These are phyloP conservation scores for Pseudopodoces humilis DNA, from an alignment of 2,113 vertebrate species.

Conservation along the genomic window DNA sequence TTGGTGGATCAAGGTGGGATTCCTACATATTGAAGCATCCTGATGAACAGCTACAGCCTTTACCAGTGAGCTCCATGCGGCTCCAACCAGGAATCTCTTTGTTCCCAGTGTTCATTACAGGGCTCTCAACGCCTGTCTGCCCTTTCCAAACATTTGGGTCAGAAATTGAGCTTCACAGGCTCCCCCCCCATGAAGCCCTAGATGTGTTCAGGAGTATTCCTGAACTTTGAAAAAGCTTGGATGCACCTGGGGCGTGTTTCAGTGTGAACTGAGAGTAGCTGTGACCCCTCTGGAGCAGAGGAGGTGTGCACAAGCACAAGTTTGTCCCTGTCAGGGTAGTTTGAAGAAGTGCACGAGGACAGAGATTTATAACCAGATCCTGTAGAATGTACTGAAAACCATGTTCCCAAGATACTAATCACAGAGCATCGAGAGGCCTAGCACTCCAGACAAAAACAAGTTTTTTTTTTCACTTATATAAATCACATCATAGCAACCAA, in stretches of 20 bases:
- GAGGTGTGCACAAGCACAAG: background rate
- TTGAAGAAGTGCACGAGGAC: background rate
- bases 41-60: background rate
- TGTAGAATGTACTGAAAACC: background rate
- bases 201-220: background rate
- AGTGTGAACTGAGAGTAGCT: background rate
- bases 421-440: background rate
- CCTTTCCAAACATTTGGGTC: background rate
- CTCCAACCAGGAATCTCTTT: background rate
- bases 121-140: background rate
- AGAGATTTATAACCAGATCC: background rate
- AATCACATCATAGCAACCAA: slow-evolving; percentile 12
- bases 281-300: background rate
- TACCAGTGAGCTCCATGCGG: background rate
- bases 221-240: background rate
- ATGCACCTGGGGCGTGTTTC: background rate
- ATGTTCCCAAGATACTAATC: background rate
- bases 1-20: background rate
- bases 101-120: background rate
- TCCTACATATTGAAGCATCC: background rate
- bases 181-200: background rate
- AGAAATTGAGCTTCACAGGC: background rate
- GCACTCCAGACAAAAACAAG: background rate
- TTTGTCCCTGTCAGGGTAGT: background rate
- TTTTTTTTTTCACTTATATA: background rate